Conservation (phyloP, 1,140 invertebrate genomes). For the Homalodisca vitripennis region DNA sequence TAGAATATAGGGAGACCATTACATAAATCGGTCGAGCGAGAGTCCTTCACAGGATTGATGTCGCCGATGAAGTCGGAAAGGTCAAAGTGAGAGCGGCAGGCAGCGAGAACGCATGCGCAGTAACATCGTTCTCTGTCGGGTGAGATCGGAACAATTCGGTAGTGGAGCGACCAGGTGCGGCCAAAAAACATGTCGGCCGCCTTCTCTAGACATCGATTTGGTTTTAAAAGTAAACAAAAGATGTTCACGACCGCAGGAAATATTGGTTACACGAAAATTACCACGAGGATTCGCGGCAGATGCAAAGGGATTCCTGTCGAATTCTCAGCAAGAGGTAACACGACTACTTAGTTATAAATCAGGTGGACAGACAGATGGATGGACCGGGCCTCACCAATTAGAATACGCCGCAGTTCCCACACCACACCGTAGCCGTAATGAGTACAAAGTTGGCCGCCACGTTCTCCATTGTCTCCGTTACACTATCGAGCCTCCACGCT, state of each 20-base stretch:
- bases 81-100: too few species aligned
- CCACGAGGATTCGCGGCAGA: not conserved
- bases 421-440: too few species aligned
- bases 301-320: conserved; percentile 33
- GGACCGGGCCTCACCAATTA: conserved; percentile 21
- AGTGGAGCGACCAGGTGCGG: not conserved
- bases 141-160: too few species aligned
- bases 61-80: too few species aligned
- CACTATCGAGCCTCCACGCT: too few species aligned
- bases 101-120: too few species aligned
- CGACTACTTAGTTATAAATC: conserved; percentile 34
- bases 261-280: conserved; percentile 32
- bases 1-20: too few species aligned
- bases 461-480: too few species aligned
- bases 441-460: too few species aligned
- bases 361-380: conserved; percentile 20
- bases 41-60: too few species aligned
- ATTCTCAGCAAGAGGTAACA: conserved; percentile 34
- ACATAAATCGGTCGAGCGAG: too few species aligned
- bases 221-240: conserved; percentile 30
- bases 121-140: too few species aligned
- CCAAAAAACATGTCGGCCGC: conserved; percentile 32
- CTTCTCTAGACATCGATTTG: conserved; percentile 36
- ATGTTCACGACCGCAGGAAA: conserved; percentile 12
- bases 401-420: conserved; percentile 22